A percentile compares a stretch with the other conserved stretches of the same genome.
Conservation (phyloP, 2,888 invertebrate species). For the Hetaerina titia region DNA sequence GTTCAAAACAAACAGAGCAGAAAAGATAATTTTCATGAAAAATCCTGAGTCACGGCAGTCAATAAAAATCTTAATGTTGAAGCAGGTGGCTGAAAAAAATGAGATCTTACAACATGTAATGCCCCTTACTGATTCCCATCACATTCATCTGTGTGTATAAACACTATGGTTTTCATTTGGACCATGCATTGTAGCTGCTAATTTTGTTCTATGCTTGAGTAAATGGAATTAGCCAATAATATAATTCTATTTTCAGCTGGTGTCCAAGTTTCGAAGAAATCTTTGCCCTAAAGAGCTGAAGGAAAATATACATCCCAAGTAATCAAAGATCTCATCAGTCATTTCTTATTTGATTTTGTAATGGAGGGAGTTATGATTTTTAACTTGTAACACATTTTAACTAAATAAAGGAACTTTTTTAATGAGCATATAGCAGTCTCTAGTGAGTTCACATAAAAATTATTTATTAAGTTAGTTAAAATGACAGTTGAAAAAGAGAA, state of each 20-base stretch:
- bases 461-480: too few relatives aligned
- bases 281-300: constrained; percentile 17
- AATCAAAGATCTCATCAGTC: neutral
- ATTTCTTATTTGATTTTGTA: neutral
- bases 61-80: neutral
- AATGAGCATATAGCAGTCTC: neutral
- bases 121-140: neutral
- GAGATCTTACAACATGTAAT: neutral
- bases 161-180: neutral
- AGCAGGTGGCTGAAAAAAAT: neutral
- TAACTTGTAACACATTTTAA: neutral
- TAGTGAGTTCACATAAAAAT: too few relatives aligned
- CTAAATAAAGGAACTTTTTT: neutral
- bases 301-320: constrained; percentile 34
- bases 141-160: neutral
- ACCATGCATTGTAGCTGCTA: neutral
- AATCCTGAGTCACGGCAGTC: too few relatives aligned
- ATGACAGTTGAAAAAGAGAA: too few relatives aligned
- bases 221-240: too few relatives aligned
- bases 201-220: too few relatives aligned
- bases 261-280: constrained; percentile 49
- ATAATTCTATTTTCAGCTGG: neutral
- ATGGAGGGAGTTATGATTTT: neutral
- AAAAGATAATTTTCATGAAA: too few relatives aligned
- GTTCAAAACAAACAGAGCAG: too few relatives aligned